These are phyloP conservation scores for Campylomormyrus tamandua DNA, from an alignment of 2,113 vertebrate genomes.

Conservation along the genomic window DNA sequence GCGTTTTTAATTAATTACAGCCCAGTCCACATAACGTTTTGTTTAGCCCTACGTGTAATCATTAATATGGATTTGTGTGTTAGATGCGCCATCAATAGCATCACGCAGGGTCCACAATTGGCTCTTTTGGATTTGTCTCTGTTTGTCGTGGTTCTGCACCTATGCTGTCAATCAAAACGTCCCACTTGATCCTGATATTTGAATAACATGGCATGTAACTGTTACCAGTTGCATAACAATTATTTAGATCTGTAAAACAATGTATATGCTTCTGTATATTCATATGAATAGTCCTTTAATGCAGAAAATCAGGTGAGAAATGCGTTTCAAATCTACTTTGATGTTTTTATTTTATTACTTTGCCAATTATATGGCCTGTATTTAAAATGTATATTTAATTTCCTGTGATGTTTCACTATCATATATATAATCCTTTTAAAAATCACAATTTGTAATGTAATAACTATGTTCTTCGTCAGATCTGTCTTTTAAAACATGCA, in stretches of 20 bases:
- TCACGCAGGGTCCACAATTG: not conserved
- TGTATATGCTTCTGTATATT: not conserved
- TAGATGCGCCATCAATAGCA: not conserved
- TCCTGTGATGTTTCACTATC: not conserved
- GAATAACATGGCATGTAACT: not conserved
- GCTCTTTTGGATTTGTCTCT: not conserved
- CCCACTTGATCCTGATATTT: not conserved
- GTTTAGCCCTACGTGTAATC: not conserved
- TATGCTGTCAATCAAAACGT: not conserved
- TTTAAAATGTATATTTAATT: not conserved
- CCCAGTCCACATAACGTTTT: not conserved
- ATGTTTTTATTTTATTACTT: not conserved
- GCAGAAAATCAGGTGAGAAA: slow-evolving; percentile 24
- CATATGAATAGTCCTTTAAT: not conserved
- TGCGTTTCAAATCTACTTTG: not conserved
- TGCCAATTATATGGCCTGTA: not conserved
- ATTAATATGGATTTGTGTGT: not conserved
- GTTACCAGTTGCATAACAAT: not conserved
- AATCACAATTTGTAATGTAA: not conserved
- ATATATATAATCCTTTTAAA: not conserved
- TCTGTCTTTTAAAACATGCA: not conserved
- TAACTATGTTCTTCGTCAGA: not conserved
- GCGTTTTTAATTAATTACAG: not conserved
- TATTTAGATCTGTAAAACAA: not conserved
- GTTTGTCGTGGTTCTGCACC: not conserved